These are phyloP conservation scores for Zonitis immaculata DNA, from an alignment of 2,888 invertebrate genomes.

Conservation along the genomic window DNA sequence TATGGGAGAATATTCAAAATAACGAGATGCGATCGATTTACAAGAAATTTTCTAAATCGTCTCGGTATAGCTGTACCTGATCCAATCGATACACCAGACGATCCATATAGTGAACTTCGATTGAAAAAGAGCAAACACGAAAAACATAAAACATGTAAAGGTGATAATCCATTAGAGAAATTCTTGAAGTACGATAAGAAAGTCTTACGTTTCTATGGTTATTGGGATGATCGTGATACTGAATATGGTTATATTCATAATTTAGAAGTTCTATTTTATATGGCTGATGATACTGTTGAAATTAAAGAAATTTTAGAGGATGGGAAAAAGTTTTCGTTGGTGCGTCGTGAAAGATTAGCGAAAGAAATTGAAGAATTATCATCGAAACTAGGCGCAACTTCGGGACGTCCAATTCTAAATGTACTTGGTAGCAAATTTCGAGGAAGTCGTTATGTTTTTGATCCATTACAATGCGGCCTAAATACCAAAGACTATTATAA, in stretches of 20 bases:
- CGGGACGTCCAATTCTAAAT: constrained; percentile 56
- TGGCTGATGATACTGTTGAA: constrained; percentile 86
- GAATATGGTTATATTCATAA: constrained; percentile 73
- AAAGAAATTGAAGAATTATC: constrained; percentile 55
- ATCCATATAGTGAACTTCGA: constrained; percentile 53
- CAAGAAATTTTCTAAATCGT: constrained; percentile 76
- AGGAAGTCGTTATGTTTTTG: constrained; percentile 55
- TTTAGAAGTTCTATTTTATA: constrained; percentile 76
- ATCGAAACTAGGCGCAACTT: constrained; percentile 51
- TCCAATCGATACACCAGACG: constrained; percentile 55
- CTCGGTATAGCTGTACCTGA: constrained; percentile 80
- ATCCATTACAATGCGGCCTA: constrained; percentile 55
- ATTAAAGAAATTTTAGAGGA: constrained; percentile 68
- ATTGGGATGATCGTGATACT: constrained; percentile 82
- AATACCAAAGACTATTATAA: constrained; percentile 52
- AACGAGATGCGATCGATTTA: constrained; percentile 81
- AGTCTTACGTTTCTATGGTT: constrained; percentile 73
- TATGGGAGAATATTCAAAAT: constrained; percentile 79
- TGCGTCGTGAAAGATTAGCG: constrained; percentile 71
- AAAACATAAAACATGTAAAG: constrained; percentile 54
- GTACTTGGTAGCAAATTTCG: constrained; percentile 56
- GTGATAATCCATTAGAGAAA: constrained; percentile 65
- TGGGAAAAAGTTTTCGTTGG: constrained; percentile 66
- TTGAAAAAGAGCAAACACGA: constrained; percentile 40
- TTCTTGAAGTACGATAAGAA: constrained; percentile 80